Base-by-base conservation (phyloP, 1,140 invertebrate species). In the Ylistrum balloti region DNA sequence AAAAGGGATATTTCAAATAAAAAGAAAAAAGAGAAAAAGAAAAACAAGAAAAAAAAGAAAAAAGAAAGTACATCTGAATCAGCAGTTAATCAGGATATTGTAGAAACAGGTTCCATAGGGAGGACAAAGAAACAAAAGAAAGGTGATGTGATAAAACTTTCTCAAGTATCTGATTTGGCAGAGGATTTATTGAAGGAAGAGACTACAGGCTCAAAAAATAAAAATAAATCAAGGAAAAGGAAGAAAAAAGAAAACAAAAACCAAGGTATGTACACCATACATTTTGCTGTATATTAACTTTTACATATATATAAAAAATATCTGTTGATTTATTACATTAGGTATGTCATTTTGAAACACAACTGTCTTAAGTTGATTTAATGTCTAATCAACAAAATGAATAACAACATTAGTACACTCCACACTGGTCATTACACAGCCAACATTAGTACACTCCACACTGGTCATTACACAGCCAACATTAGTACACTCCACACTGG, bases 41-140 rank as follows among this genome's bases (percentile, higher is more conserved):
- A 86, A 38, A 88, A 86, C 32, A 89, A 90, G 86, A 93, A 89
- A 90, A 92, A 89, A 90, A 92, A 74, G 10, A 90, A 33, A 35
- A 45, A 17, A n/a, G 33, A 35, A 28, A 88, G 74, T 38, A 41
- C 33, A 88, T 0, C 32, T 3, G 33, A 35, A 38, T 41, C 34
- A 11, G n/a, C 34, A n/a, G 28, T 10, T 41, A n/a, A n/a, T n/a
- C n/a, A n/a, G n/a, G 87, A 88, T 5, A 33, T 17, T 45, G 33
- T 20, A 88, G n/a, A 5, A 7, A 38, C 35, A 7, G 35, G 13
- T 38, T 38, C 35, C 13, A 13, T 86, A 41, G 33, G n/a, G 34
- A 22, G 34, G 22, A 41, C 56, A 33, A 20, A 32, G 33, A 88
- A 41, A n/a, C 10, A 3, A 48, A 41, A 33, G n/a, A 87, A 87